phyloP scores from a whole-genome alignment of 1,140 invertebrate genomes.

The Neuroterus valhalla region DNA sequence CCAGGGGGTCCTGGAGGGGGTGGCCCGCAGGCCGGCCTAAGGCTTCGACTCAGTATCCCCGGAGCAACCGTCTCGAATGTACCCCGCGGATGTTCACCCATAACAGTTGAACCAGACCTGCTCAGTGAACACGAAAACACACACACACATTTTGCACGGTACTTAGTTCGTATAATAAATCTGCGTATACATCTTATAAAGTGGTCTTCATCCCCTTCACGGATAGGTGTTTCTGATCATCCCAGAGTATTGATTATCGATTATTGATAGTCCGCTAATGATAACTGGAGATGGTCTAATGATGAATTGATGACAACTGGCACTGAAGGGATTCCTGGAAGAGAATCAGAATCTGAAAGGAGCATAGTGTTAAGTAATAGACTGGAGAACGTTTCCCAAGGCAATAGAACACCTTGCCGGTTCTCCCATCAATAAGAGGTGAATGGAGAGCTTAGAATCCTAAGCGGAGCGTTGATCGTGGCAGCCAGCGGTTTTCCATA shows the following conservation, averaged over 20 bases:
- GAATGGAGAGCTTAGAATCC: background rate
- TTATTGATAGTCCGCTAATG: too few species aligned
- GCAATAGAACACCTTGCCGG: background rate
- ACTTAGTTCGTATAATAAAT: background rate
- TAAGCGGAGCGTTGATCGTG: constrained; percentile 48
- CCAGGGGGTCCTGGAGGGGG: constrained; percentile 56
- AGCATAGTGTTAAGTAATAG: too few species aligned
- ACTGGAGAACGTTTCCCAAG: background rate
- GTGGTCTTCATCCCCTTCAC: background rate
- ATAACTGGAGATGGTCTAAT: too few species aligned
- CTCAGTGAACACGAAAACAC: constrained; percentile 19
- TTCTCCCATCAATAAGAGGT: background rate
- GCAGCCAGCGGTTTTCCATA: constrained; percentile 50
- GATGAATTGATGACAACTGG: too few species aligned
- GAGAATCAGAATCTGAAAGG: background rate
- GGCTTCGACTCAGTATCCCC: constrained; percentile 74
- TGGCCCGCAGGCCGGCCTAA: constrained; percentile 74
- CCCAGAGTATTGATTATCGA: background rate
- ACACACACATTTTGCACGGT: constrained; percentile 3
- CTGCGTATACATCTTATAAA: background rate
- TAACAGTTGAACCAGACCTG: background rate
- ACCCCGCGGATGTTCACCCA: constrained; percentile 53
- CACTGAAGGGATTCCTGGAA: background rate
- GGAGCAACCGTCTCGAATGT: constrained; percentile 71
- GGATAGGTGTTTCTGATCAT: background rate